Percentiles rank a stretch among this genome's conserved stretches.
These are phyloP conservation scores for Pseudomyrmex pallidus DNA, from an alignment of 1,140 invertebrate species.

Conservation along the genomic window DNA sequence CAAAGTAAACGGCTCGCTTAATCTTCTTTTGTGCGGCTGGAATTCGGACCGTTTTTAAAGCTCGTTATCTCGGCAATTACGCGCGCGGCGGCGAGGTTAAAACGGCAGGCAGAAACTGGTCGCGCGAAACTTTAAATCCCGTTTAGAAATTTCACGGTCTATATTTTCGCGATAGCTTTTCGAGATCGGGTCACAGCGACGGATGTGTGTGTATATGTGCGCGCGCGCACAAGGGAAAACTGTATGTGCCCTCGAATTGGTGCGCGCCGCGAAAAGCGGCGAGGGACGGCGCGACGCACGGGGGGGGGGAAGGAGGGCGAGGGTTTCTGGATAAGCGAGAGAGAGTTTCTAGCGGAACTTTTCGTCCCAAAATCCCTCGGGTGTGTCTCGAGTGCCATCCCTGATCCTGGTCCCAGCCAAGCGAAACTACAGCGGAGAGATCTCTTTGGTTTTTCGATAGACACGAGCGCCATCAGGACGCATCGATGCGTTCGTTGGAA, in stretches of 20 bases:
- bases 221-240: slow-evolving; percentile 43
- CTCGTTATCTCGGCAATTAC: slow-evolving; percentile 63
- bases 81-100: background rate
- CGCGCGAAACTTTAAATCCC: slow-evolving; percentile 51
- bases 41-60: slow-evolving; percentile 52
- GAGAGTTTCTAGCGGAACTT: slow-evolving; percentile 67
- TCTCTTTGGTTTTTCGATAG: slow-evolving; percentile 69
- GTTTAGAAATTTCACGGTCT: slow-evolving; percentile 57
- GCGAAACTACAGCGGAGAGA: slow-evolving; percentile 47
- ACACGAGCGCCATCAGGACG: slow-evolving; percentile 55
- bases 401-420: slow-evolving; percentile 62
- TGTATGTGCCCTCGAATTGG: slow-evolving; percentile 17
- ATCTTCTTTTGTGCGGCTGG: slow-evolving; percentile 5
- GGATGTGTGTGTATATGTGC: background rate
- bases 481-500: slow-evolving; percentile 48
- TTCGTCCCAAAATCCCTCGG: slow-evolving; percentile 66
- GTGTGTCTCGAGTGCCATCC: slow-evolving; percentile 57
- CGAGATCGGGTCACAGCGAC: background rate
- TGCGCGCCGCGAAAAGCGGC: slow-evolving; percentile 10
- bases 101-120: slow-evolving; percentile 35
- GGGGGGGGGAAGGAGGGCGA: background rate
- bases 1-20: slow-evolving; percentile 19
- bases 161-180: slow-evolving; percentile 43
- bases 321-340: slow-evolving; percentile 57
- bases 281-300: background rate